Conservation (phyloP, 2,797 vertebrate species). For the Paratrypauchen microcephalus region DNA sequence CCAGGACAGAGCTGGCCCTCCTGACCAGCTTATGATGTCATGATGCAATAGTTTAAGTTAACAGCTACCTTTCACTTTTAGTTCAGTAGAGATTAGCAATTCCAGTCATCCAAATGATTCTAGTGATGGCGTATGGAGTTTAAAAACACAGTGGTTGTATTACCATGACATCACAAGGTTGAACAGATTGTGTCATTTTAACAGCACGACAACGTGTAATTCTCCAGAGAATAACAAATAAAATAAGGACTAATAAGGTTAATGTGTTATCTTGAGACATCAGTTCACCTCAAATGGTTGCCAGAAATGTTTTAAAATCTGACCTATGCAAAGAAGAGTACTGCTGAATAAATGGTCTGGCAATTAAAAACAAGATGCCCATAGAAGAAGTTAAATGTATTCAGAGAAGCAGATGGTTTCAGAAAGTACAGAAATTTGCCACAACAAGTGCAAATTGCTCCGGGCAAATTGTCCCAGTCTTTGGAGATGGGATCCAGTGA, state of each 20-base stretch:
- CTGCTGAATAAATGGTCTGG: not conserved
- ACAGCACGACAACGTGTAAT: no score
- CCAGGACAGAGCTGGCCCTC: no score
- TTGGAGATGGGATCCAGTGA: not conserved
- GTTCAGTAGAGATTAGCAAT: no score
- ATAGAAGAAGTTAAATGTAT: constrained; percentile 1
- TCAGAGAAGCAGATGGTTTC: constrained; percentile 6
- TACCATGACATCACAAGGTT: no score
- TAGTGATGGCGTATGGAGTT: no score
- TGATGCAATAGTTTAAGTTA: no score
- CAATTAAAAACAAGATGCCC: not conserved
- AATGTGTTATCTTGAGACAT: not conserved
- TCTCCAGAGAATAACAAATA: not conserved
- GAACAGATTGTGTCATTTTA: no score
- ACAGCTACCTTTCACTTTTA: no score
- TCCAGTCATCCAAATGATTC: no score
- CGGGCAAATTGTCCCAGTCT: constrained; percentile 10
- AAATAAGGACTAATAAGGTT: not conserved
- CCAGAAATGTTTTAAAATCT: not conserved
- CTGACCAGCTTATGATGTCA: no score
- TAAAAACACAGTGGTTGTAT: no score
- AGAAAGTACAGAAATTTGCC: not conserved
- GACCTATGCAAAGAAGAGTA: not conserved
- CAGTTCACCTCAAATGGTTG: not conserved
- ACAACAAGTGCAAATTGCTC: constrained; percentile 7